A percentile compares a stretch with the other conserved stretches of the same genome.
These are phyloP conservation scores for Rhinoraja longicauda DNA, from an alignment of 2,797 vertebrate species.

Conservation along the genomic window DNA sequence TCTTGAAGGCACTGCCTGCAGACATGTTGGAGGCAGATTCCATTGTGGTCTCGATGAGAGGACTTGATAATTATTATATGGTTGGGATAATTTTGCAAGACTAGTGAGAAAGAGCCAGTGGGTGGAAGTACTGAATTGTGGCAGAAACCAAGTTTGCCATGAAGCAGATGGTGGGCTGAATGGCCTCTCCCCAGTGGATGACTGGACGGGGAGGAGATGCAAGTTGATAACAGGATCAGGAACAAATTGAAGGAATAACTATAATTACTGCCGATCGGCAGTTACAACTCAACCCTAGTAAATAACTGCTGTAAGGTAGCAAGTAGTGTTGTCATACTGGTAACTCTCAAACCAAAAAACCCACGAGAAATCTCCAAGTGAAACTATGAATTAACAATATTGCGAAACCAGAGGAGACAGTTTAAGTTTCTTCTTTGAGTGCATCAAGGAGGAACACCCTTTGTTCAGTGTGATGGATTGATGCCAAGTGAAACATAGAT, in stretches of 20 bases:
- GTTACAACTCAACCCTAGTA: not conserved
- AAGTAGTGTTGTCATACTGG: not conserved
- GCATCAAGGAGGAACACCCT: not conserved
- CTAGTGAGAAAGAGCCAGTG: too few relatives aligned
- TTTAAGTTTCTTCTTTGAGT: not conserved
- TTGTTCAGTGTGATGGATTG: not conserved
- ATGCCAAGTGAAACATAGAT: constrained; percentile 23
- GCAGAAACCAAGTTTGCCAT: too few relatives aligned
- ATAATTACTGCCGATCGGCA: too few relatives aligned
- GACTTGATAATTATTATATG: too few relatives aligned
- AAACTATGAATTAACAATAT: not conserved
- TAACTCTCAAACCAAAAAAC: not conserved
- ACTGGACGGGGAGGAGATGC: not conserved
- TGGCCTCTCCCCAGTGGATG: too few relatives aligned
- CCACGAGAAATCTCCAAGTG: not conserved
- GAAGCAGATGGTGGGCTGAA: too few relatives aligned
- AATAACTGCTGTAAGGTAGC: not conserved
- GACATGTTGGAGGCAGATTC: too few relatives aligned
- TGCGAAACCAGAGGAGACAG: not conserved
- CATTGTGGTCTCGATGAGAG: too few relatives aligned
- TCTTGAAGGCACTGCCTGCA: too few relatives aligned
- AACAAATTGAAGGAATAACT: not conserved
- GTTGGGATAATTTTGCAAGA: too few relatives aligned
- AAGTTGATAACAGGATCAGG: not conserved
- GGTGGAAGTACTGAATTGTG: too few relatives aligned